These are phyloP conservation scores for Polyodon spathula DNA, from an alignment of 2,113 vertebrate genomes.

Conservation along the genomic window DNA sequence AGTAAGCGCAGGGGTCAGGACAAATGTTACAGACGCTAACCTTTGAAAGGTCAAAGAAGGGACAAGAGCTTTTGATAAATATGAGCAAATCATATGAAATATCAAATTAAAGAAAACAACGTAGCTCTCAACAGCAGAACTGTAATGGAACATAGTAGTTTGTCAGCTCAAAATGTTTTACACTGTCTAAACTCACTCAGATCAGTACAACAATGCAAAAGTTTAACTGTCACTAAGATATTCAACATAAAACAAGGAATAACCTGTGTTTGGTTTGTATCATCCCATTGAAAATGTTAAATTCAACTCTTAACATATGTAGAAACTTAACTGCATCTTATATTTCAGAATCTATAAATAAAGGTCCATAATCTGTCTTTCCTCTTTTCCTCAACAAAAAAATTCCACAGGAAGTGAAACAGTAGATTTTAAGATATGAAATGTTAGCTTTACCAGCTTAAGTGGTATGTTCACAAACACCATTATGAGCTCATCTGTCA, in stretches of 20 bases:
- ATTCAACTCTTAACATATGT: background rate
- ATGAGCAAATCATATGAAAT: background rate
- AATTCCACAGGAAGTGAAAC: conserved; percentile 8
- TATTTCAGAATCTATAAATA: conserved; percentile 8
- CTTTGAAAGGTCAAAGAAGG: background rate
- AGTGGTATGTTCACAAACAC: conserved; percentile 6
- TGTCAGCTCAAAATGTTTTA: no score
- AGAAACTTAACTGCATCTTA: background rate
- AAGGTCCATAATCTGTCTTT: background rate
- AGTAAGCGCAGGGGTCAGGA: background rate
- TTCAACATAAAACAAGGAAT: no score
- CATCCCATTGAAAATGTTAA: no score
- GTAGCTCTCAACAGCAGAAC: no score
- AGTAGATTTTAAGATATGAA: conserved; percentile 9
- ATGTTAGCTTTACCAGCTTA: conserved; percentile 10
- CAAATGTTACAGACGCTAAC: background rate
- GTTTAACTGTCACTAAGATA: no score
- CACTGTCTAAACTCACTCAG: no score
- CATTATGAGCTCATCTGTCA: conserved; percentile 7
- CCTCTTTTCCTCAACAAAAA: conserved; percentile 6
- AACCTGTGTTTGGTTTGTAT: no score
- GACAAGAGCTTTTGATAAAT: background rate
- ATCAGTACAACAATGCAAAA: no score
- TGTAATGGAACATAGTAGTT: no score
- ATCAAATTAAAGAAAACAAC: background rate